Evolutionary conservation across 2,888 invertebrate species (phyloP), one percentile per base, ranked within the genome.

Genomic region (Seladonia tumulorum): DNA sequence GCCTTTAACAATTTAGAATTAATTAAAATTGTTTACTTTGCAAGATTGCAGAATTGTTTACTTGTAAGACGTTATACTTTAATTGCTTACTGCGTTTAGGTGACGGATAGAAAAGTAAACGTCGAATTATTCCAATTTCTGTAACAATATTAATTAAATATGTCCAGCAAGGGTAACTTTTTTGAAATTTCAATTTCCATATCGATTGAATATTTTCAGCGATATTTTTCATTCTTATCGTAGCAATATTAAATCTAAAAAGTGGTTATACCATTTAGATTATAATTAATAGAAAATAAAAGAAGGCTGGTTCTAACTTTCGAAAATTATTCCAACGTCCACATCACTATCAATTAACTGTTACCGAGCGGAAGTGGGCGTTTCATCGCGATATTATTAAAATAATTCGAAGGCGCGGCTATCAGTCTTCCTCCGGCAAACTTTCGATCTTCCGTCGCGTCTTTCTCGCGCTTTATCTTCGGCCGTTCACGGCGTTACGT

Each of bases 381-480:
- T 68, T 39, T 12, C 22, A 39, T 12, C 39, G 12, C 39, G 22
- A 76, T 45, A 63, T 47, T 76, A 76, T 35, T 49, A 35, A 49
- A 53, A 68, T 10, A 49, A 8, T 53, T 10, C 8, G 35, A 53
- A 25, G 39, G 25, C 35, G 29, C 18, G n/a, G 47, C 49, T 53
- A 49, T 49, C 47, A 2, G 14, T 68, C 76, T n/a, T 75, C 18
- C 72, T 39, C 75, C 73, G 68, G 45, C 57, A 76, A 66, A 77
- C 71, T 22, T 29, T 25, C 35, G 25, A 45, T 75, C 29, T 79
- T 66, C 35, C 63, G 57, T 49, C 42, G 73, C 16, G 60, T 57
- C 42, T 57, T 16, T n/a, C 25, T 39, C 18, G 70, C 49, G 45
- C 49, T 81, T 78, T 60, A 77, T 86, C 86, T 74, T 47, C 53